Percentiles rank a stretch among this genome's conserved stretches.
phyloP scores from a whole-genome alignment of 2,797 vertebrate genomes.

The Poeciliopsis infans region DNA sequence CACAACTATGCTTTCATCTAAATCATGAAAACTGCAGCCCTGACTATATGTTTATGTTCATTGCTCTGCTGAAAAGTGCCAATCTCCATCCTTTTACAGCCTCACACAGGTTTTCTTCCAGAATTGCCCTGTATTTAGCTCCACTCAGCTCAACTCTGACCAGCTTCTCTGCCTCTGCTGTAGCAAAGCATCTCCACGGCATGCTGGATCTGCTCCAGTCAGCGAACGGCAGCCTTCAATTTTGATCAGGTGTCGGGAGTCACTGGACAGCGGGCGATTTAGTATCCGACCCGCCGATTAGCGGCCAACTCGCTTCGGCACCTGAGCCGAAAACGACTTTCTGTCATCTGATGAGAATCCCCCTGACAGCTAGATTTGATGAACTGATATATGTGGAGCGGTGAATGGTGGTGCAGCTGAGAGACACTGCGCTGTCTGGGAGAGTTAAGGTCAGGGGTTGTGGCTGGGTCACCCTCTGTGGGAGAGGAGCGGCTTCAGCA shows the following conservation, averaged over 20 bases:
- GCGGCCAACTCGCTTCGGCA: conserved; percentile 7
- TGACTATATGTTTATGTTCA: background rate
- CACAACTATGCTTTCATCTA: background rate
- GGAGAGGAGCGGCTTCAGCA: conserved; percentile 60
- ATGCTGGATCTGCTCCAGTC: background rate
- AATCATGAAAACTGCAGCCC: background rate
- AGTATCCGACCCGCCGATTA: background rate
- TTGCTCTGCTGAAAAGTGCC: background rate
- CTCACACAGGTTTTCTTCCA: background rate
- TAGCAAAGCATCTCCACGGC: background rate
- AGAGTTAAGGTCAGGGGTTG: conserved; percentile 74
- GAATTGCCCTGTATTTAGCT: background rate
- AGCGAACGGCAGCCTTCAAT: background rate
- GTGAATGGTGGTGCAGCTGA: conserved; percentile 43
- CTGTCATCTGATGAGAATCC: conserved; percentile 4
- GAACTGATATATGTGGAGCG: conserved; percentile 33
- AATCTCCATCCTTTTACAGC: background rate
- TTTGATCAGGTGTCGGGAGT: conserved; percentile 5
- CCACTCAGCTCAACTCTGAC: background rate
- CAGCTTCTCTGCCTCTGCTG: background rate
- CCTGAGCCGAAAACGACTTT: conserved; percentile 17
- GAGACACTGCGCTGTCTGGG: conserved; percentile 57
- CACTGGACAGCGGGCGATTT: background rate
- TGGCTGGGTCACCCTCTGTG: conserved; percentile 73
- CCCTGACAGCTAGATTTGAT: conserved; percentile 31